phyloP scores from a whole-genome alignment of 2,888 invertebrate species.

The Uloborus plumipes region DNA sequence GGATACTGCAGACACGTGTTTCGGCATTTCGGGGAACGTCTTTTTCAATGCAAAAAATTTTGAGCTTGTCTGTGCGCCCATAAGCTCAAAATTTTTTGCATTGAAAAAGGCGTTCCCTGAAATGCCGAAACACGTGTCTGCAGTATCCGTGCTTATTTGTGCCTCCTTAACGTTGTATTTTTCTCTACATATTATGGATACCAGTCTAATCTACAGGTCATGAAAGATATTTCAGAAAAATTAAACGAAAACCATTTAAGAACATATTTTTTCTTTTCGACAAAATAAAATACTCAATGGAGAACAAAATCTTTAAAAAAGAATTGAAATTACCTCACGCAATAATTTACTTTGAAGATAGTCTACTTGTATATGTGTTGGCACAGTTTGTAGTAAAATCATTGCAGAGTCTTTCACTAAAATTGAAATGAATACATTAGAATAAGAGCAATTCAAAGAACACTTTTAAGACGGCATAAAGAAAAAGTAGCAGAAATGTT shows the following conservation, averaged over 20 bases:
- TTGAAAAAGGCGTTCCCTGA: too few relatives aligned
- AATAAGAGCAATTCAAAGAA: too few relatives aligned
- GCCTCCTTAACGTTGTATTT: too few relatives aligned
- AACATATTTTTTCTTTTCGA: not conserved
- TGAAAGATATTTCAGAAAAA: not conserved
- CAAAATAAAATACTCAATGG: not conserved
- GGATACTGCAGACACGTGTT: too few relatives aligned
- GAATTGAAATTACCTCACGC: constrained; percentile 76
- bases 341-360: constrained; percentile 78
- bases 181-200: too few relatives aligned
- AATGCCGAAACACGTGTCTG: too few relatives aligned
- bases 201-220: not conserved
- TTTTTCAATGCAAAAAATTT: too few relatives aligned
- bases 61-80: too few relatives aligned
- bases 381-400: constrained; percentile 97
- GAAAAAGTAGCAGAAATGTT: not conserved
- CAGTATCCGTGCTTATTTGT: too few relatives aligned
- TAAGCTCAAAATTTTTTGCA: too few relatives aligned
- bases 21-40: too few relatives aligned
- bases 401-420: constrained; percentile 90
- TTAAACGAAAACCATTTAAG: not conserved
- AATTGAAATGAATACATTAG: constrained; percentile 19
- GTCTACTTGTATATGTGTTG: constrained; percentile 88
- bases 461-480: not conserved
- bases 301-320: not conserved